phyloP scores from a whole-genome alignment of 2,797 vertebrate genomes.

The Micropoecilia bifurca region DNA sequence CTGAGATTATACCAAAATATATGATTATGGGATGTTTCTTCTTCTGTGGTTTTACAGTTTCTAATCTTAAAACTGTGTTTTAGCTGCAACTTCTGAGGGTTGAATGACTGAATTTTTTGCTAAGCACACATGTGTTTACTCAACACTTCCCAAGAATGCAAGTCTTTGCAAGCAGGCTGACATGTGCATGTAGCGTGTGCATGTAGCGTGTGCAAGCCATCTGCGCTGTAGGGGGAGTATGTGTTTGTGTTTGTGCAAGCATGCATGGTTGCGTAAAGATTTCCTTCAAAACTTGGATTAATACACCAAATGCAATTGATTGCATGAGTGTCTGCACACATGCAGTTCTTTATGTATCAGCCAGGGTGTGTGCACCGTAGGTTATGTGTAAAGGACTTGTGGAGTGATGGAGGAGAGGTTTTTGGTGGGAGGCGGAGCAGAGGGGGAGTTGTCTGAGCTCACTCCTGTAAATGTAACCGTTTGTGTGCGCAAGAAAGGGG shows the following conservation, averaged over 20 bases:
- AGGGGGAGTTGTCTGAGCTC: slow-evolving; percentile 19
- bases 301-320: slow-evolving; percentile 7
- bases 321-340: slow-evolving; percentile 4
- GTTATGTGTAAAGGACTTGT: slow-evolving; percentile 58
- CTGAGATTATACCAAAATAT: background rate
- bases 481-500: slow-evolving; percentile 60
- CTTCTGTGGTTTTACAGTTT: background rate
- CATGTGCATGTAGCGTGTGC: background rate
- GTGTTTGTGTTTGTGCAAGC: background rate
- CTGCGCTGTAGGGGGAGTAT: background rate
- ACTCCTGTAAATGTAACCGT: slow-evolving; percentile 74
- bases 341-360: background rate
- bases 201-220: background rate
- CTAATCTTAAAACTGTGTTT: background rate
- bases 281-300: background rate
- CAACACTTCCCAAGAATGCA: slow-evolving; percentile 5
- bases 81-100: slow-evolving; percentile 10
- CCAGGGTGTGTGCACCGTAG: slow-evolving; percentile 18
- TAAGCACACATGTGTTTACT: slow-evolving; percentile 13
- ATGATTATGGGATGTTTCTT: background rate
- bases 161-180: background rate
- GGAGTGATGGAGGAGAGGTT: slow-evolving; percentile 56
- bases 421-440: slow-evolving; percentile 37
- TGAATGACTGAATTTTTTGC: slow-evolving; percentile 8
- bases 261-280: background rate